phyloP scores from a whole-genome alignment of 1,140 invertebrate genomes.

The Eumaeus atala region DNA sequence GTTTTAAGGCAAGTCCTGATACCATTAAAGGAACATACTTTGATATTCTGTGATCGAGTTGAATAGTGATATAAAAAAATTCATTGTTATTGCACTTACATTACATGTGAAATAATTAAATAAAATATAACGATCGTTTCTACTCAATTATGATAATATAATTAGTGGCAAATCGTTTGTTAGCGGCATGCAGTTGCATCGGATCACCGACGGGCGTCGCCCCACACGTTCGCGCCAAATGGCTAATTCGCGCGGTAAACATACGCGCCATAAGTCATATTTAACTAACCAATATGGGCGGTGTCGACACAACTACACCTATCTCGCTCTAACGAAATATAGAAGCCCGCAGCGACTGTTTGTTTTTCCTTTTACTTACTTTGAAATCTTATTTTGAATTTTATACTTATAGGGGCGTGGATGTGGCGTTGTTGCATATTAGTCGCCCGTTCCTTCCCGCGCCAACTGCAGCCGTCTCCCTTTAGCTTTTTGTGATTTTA shows the following conservation, averaged over 20 bases:
- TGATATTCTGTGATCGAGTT: background rate
- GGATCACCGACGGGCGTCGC: constrained; percentile 44
- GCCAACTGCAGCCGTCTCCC: constrained; percentile 36
- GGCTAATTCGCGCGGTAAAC: constrained; percentile 68
- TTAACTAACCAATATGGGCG: constrained; percentile 49
- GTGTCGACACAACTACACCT: constrained; percentile 37
- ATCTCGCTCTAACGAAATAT: constrained; percentile 61
- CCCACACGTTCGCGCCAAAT: constrained; percentile 57
- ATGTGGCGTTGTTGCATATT: constrained; percentile 58
- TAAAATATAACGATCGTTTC: constrained; percentile 4
- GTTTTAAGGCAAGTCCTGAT: constrained; percentile 20
- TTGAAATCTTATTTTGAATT: constrained; percentile 72
- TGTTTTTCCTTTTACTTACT: constrained; percentile 67
- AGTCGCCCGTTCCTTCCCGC: constrained; percentile 43
- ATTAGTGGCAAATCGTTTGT: constrained; percentile 38
- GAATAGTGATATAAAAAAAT: background rate
- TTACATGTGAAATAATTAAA: background rate
- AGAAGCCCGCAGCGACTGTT: constrained; percentile 47
- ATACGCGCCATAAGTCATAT: constrained; percentile 69
- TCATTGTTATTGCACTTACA: constrained; percentile 6
- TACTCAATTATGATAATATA: constrained; percentile 13
- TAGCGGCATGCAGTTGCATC: constrained; percentile 28
- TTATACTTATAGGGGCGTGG: constrained; percentile 68
- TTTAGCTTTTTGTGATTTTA: constrained; percentile 72
- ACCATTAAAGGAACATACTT: background rate